Percentiles rank a stretch among this genome's conserved stretches.
Conservation (phyloP, 1,140 invertebrate species). For the Scaptomyza pallida region DNA sequence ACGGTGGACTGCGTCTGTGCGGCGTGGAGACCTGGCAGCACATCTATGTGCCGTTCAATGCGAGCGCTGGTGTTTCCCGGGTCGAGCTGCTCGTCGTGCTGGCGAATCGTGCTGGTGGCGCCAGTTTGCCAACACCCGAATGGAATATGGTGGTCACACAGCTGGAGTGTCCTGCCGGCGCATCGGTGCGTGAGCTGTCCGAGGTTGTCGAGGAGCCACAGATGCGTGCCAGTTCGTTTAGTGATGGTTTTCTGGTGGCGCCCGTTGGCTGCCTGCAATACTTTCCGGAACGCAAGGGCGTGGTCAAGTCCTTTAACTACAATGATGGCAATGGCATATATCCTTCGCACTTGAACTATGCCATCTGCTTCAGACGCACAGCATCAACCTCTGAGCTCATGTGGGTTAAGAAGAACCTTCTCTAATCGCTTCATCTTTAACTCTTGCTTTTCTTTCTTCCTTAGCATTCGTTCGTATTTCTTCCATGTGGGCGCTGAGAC, state of each 20-base stretch:
- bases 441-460: background rate
- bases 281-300: conserved; percentile 63
- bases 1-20: conserved; percentile 57
- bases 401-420: conserved; percentile 37
- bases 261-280: conserved; percentile 77
- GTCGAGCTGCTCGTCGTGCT: conserved; percentile 53
- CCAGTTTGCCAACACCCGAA: conserved; percentile 22
- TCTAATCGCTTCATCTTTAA: background rate
- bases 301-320: conserved; percentile 75
- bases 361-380: conserved; percentile 75
- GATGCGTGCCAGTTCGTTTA: conserved; percentile 31
- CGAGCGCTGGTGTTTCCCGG: conserved; percentile 45
- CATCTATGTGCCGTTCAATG: conserved; percentile 78
- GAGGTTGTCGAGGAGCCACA: background rate
- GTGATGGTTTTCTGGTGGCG: conserved; percentile 68
- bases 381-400: conserved; percentile 12
- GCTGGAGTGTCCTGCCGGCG: conserved; percentile 64
- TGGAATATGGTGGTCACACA: conserved; percentile 69
- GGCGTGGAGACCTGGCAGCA: conserved; percentile 71
- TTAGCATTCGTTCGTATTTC: conserved; percentile 60
- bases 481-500: conserved; percentile 62
- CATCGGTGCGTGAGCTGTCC: conserved; percentile 33
- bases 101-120: conserved; percentile 54
- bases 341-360: conserved; percentile 71
- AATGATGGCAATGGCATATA: conserved; percentile 71